These are phyloP conservation scores for Chloroclystis v-ata DNA, from an alignment of 2,888 invertebrate genomes.

Conservation along the genomic window DNA sequence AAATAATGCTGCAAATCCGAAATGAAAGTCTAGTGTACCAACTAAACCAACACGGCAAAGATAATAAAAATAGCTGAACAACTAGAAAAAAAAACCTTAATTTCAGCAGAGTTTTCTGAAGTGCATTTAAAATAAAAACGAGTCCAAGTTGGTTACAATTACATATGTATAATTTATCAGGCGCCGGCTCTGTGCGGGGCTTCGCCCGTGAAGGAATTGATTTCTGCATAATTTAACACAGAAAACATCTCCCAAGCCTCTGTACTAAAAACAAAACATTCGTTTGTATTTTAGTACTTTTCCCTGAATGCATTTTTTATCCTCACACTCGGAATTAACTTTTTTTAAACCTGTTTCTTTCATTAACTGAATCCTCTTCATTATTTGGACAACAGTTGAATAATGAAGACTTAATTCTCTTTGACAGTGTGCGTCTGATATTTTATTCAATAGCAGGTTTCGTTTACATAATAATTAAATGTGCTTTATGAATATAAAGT, in stretches of 20 bases:
- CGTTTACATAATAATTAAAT: constrained; percentile 78
- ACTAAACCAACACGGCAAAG: too few relatives aligned
- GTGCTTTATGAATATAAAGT: constrained; percentile 75
- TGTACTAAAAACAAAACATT: constrained; percentile 73
- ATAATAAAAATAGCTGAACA: too few relatives aligned
- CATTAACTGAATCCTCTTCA: constrained; percentile 40
- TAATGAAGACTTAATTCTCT: constrained; percentile 64
- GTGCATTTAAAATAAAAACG: constrained; percentile 32
- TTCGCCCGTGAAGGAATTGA: constrained; percentile 72
- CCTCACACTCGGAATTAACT: constrained; percentile 40
- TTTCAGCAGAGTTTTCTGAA: not conserved
- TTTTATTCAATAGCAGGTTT: constrained; percentile 75
- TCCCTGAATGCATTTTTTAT: constrained; percentile 63
- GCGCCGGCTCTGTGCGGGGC: constrained; percentile 43
- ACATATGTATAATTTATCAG: constrained; percentile 73
- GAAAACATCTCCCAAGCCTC: constrained; percentile 69
- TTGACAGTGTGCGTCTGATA: constrained; percentile 68
- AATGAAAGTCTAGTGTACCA: too few relatives aligned
- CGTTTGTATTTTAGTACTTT: constrained; percentile 70
- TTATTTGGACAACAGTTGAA: constrained; percentile 41
- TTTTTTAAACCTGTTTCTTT: constrained; percentile 29
- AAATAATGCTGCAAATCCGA: too few relatives aligned
- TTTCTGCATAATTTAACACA: constrained; percentile 76
- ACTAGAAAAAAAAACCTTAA: too few relatives aligned
- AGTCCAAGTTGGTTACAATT: constrained; percentile 61